phyloP scores from a whole-genome alignment of 2,888 invertebrate genomes.

The Ryuthela nishihirai region DNA sequence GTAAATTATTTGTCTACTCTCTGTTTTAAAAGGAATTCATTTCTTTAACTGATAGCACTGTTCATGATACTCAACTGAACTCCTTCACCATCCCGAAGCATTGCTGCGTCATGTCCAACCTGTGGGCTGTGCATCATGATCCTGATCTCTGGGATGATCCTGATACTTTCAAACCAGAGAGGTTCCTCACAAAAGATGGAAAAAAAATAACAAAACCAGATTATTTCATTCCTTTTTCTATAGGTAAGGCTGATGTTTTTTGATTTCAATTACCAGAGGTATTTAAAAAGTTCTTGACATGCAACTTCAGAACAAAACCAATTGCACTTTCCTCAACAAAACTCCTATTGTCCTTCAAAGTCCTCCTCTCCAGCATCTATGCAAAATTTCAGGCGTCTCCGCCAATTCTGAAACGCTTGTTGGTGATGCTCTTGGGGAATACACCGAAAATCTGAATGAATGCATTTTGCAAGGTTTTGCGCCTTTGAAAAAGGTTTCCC shows the following conservation, averaged over 20 bases:
- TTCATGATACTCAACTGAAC: constrained; percentile 12
- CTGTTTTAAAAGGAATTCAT: background rate
- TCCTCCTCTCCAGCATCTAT: too few species aligned
- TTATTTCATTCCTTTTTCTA: constrained; percentile 41
- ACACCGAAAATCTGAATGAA: too few species aligned
- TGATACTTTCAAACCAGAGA: constrained; percentile 17
- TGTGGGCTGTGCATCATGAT: constrained; percentile 32
- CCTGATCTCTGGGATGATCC: constrained; percentile 21
- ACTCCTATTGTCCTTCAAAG: too few species aligned
- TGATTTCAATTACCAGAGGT: too few species aligned
- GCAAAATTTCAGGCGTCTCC: too few species aligned
- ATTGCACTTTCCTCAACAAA: too few species aligned
- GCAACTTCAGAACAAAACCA: too few species aligned
- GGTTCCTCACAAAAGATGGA: constrained; percentile 27
- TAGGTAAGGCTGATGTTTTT: constrained; percentile 25
- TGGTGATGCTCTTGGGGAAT: too few species aligned
- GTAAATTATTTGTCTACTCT: background rate
- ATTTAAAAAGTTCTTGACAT: too few species aligned
- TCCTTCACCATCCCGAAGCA: constrained; percentile 28
- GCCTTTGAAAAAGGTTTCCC: too few species aligned
- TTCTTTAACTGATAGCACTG: constrained; percentile 13
- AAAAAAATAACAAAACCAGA: constrained; percentile 14
- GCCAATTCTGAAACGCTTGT: too few species aligned
- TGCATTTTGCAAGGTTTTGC: too few species aligned
- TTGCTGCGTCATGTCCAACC: constrained; percentile 14